Evolutionary conservation across 2,113 vertebrate species (phyloP).

Genomic region (Tinamus guttatus): DNA sequence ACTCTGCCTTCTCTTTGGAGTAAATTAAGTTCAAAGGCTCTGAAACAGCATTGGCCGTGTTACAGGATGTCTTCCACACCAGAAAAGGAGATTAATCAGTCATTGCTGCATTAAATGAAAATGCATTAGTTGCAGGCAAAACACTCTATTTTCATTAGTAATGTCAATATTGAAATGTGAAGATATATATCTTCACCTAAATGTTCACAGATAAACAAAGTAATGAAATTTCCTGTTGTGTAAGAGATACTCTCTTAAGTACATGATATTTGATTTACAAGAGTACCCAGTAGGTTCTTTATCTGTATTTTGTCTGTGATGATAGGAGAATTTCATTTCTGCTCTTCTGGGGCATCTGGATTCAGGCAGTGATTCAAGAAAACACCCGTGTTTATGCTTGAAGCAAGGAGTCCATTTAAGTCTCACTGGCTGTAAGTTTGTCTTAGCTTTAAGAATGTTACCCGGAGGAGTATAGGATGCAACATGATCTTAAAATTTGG

Average conservation of each 20-base stretch:
- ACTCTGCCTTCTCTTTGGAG: background rate
- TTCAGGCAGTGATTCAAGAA: conserved; percentile 8
- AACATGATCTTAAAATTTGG: background rate
- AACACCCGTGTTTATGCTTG: conserved; percentile 21
- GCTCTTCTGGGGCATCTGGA: background rate
- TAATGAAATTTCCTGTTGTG: conserved; percentile 41
- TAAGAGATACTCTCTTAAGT: conserved; percentile 15
- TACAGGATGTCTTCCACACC: conserved; percentile 10
- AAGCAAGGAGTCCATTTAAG: background rate
- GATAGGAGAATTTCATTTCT: conserved; percentile 17
- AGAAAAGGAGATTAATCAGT: conserved; percentile 58
- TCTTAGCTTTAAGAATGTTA: background rate
- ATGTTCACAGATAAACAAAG: conserved; percentile 34
- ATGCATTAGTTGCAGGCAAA: conserved; percentile 16
- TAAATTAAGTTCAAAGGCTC: conserved; percentile 56
- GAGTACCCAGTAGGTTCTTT: background rate
- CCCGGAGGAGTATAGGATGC: background rate
- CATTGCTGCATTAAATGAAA: conserved; percentile 9
- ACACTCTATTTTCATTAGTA: conserved; percentile 38
- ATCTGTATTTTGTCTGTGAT: background rate
- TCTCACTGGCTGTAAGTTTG: background rate
- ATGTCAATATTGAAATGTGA: conserved; percentile 31
- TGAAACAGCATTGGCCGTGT: conserved; percentile 6
- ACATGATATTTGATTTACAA: background rate
- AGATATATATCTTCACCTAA: conserved; percentile 30